A percentile compares a stretch with the other conserved stretches of the same genome.
Evolutionary conservation across 2,797 vertebrate genomes (phyloP).

Genomic region (Myoxocephalus aenaeus): DNA sequence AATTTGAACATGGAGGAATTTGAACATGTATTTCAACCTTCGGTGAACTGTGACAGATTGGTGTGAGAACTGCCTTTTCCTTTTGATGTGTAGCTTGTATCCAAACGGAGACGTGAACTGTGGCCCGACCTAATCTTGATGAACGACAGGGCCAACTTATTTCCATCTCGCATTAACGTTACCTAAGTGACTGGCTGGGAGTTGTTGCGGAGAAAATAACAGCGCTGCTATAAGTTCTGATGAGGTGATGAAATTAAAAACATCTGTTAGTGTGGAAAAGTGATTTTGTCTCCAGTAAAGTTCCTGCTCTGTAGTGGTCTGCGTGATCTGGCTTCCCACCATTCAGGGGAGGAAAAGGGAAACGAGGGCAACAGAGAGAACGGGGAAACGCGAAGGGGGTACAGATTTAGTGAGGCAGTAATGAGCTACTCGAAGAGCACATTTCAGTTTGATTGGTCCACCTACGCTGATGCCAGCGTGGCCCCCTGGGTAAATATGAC

Average conservation of each 20-base stretch:
- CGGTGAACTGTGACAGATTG: constrained; percentile 31
- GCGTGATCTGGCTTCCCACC: constrained; percentile 48
- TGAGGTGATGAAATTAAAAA: constrained; percentile 58
- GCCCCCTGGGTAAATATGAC: constrained; percentile 65
- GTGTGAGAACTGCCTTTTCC: constrained; percentile 24
- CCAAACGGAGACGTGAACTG: constrained; percentile 9
- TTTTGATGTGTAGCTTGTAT: neutral
- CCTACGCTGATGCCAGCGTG: constrained; percentile 39
- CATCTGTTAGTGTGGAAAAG: constrained; percentile 49
- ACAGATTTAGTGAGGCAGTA: constrained; percentile 69
- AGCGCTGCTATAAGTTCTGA: constrained; percentile 33
- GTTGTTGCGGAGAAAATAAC: constrained; percentile 41
- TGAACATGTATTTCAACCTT: constrained; percentile 16
- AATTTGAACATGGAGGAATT: neutral
- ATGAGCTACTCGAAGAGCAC: constrained; percentile 62
- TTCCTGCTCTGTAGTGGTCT: constrained; percentile 26
- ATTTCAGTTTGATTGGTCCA: constrained; percentile 51
- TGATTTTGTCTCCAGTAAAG: constrained; percentile 29
- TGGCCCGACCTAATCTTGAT: constrained; percentile 27
- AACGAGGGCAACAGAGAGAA: constrained; percentile 58
- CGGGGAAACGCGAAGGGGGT: constrained; percentile 54
- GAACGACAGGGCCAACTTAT: constrained; percentile 31
- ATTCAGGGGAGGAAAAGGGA: constrained; percentile 40
- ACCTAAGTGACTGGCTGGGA: constrained; percentile 26
- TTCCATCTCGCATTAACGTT: constrained; percentile 32